Percentiles rank a stretch among this genome's conserved stretches.
These are phyloP conservation scores for Onychostoma macrolepis DNA, from an alignment of 2,113 vertebrate species.

Conservation along the genomic window DNA sequence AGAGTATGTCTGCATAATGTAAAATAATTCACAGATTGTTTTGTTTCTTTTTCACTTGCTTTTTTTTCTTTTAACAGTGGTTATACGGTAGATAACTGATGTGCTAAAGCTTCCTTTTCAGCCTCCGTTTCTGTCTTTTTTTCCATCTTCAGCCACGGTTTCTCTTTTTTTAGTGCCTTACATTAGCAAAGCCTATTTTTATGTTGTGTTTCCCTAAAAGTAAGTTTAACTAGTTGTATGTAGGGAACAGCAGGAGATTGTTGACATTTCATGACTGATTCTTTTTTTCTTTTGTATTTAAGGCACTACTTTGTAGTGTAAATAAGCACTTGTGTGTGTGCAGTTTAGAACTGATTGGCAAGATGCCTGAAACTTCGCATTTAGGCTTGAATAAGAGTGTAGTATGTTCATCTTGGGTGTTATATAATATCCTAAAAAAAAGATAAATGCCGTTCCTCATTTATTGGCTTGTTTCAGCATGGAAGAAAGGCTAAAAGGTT, in stretches of 20 bases:
- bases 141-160: not conserved
- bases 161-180: not conserved
- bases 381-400: not conserved
- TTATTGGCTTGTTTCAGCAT: constrained; percentile 18
- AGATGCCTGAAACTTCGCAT: not conserved
- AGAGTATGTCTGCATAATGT: not conserved
- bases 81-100: constrained; percentile 9
- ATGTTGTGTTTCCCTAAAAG: not conserved
- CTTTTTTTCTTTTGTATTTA: not conserved
- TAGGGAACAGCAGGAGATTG: not conserved
- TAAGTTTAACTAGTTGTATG: not conserved
- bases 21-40: not conserved
- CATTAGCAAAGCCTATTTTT: not conserved
- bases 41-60: not conserved
- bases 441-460: not conserved
- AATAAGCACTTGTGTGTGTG: not conserved
- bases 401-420: not conserved
- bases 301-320: not conserved
- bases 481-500: not conserved
- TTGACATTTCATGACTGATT: not conserved
- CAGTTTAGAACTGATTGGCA: not conserved
- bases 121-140: not conserved
- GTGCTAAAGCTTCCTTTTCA: constrained; percentile 42
- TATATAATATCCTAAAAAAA: not conserved
- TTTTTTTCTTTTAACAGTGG: constrained; percentile 20